phyloP scores from a whole-genome alignment of 2,113 vertebrate species.

The Lampris incognitus region DNA sequence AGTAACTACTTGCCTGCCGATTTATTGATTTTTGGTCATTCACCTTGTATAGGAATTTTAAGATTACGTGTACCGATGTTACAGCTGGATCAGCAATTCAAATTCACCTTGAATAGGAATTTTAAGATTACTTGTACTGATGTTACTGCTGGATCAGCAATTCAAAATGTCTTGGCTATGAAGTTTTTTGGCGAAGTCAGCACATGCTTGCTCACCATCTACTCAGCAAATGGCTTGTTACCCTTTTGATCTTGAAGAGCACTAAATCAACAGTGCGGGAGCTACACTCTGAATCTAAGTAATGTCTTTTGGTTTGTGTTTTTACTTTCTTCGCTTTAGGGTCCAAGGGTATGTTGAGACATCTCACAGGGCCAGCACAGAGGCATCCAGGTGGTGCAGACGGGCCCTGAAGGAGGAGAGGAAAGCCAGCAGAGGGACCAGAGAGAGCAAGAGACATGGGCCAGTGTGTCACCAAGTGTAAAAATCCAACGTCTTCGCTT shows the following conservation, averaged over 20 bases:
- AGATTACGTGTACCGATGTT: neutral
- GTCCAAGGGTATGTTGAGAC: constrained; percentile 92
- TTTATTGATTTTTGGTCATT: neutral
- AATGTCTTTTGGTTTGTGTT: neutral
- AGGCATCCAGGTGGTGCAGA: constrained; percentile 84
- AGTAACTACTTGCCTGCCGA: constrained; percentile 47
- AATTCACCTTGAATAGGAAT: neutral
- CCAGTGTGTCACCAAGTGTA: constrained; percentile 99
- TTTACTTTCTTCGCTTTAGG: constrained; percentile 36
- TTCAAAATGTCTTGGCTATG: neutral
- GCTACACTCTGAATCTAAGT: neutral
- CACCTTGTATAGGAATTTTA: neutral
- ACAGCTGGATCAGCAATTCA: neutral
- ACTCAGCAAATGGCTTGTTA: neutral
- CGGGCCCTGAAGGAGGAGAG: constrained; percentile 81
- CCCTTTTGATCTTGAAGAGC: constrained; percentile 1
- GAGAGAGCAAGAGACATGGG: constrained; percentile 87
- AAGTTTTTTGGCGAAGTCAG: neutral
- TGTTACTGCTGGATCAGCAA: neutral
- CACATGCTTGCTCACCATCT: neutral
- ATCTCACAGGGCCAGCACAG: constrained; percentile 81
- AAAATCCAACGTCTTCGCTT: constrained; percentile 97
- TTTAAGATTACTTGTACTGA: neutral
- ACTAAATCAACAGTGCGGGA: neutral
- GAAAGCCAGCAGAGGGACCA: constrained; percentile 69